Evolutionary conservation across 1,140 invertebrate species (phyloP), one percentile per base, ranked within the genome.

Genomic region (Aphelenchoides fujianensis): DNA sequence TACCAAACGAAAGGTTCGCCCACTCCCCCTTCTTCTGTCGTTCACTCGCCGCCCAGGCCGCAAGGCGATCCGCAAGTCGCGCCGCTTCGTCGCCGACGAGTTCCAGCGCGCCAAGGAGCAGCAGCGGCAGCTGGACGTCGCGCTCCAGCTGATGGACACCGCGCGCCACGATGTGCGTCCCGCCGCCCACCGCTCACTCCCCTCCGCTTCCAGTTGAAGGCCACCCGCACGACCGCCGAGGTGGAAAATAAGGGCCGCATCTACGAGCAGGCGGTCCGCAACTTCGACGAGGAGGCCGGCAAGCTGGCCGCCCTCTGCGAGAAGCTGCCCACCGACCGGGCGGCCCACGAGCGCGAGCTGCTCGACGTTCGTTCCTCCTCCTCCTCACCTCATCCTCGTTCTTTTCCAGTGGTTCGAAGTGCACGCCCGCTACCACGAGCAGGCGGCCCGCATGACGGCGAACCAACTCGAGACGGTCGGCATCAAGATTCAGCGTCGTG

Each of bases 221-320:
- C 52, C 35, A 53, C 70, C 7, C 31, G 41, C 41, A 71, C 70
- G 12, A 27, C 23, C 19, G 70, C 52, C 12, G 41, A 71, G 28
- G 66, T 71, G 12, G 70, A 71, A 54, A 19, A 72, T 23, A 28
- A 34, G 7, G 70, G 70, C n/a, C 23, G 53, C 27, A 36, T 72
- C 27, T 71, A 71, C 23, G 70, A 71, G 30, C 71, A 41, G 28
- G 32, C 66, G 7, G 70, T 71, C 2, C 70, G 72, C 30, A 70
- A 71, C 16, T 71, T 71, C 35, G 70, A 71, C 23, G 27, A 34
- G 2, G 35, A 72, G 55, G 70, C 70, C 62, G 70, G 66, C 9
- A n/a, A 74, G 12, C 12, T 71, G 9, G 70, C 31, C 7, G 68
- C 30, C n/a, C 53, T 19, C 28, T 74, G 23, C 30, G 66, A 74